Evolutionary conservation across 2,888 invertebrate genomes (phyloP).

Genomic region (Cremastinae sp.): DNA sequence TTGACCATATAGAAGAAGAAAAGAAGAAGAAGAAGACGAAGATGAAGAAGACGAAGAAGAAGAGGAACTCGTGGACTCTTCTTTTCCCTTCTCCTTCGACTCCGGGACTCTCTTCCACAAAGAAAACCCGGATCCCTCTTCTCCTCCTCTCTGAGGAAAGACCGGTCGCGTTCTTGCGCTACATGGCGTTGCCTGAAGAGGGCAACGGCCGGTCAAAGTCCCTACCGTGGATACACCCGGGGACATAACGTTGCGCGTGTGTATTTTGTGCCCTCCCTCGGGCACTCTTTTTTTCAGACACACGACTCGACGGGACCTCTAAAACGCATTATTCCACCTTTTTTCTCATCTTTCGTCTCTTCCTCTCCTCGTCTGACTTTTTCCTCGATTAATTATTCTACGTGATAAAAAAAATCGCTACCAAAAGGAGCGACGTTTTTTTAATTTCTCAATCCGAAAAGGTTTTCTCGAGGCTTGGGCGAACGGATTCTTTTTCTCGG

Average conservation of each 20-base stretch:
- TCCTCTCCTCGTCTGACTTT: too few species aligned
- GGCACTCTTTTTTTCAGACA: constrained; percentile 43
- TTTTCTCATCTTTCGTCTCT: too few species aligned
- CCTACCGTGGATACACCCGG: constrained; percentile 64
- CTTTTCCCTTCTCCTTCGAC: neutral
- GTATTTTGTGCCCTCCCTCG: constrained; percentile 42
- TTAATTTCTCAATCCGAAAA: too few species aligned
- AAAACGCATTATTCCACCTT: too few species aligned
- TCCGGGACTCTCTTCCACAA: constrained; percentile 8
- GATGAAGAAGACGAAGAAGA: constrained; percentile 17
- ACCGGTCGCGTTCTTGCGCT: constrained; percentile 59
- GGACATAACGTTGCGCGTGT: constrained; percentile 40
- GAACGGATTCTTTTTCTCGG: too few species aligned
- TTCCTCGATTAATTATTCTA: neutral
- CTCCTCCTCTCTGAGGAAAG: constrained; percentile 35
- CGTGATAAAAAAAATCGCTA: too few species aligned
- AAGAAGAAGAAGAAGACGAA: constrained; percentile 33
- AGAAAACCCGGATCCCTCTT: constrained; percentile 45
- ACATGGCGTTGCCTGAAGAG: constrained; percentile 64
- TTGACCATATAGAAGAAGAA: constrained; percentile 18
- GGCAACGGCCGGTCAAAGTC: constrained; percentile 80
- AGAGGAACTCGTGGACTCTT: constrained; percentile 9
- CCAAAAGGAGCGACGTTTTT: too few species aligned
- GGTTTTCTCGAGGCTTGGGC: too few species aligned
- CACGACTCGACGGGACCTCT: constrained; percentile 15